phyloP scores from a whole-genome alignment of 2,797 vertebrate species.

The Lerista edwardsae region DNA sequence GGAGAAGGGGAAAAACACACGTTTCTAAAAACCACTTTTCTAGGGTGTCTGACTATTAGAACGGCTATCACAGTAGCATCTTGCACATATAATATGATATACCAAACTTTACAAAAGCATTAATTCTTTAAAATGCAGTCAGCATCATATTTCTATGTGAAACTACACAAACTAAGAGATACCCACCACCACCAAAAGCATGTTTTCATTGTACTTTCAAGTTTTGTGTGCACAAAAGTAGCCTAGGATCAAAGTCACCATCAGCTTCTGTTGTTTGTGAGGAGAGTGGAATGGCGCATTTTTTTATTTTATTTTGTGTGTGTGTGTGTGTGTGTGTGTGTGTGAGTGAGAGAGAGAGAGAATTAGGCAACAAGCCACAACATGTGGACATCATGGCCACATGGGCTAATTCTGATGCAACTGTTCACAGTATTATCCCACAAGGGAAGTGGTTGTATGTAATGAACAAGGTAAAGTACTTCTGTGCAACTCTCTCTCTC shows the following conservation, averaged over 20 bases:
- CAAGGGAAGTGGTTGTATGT: constrained; percentile 34
- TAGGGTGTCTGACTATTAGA: too few relatives aligned
- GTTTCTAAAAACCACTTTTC: too few relatives aligned
- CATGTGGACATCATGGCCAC: neutral
- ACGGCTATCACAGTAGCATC: neutral
- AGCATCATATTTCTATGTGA: neutral
- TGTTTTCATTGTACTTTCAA: neutral
- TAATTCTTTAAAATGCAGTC: neutral
- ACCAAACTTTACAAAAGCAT: neutral
- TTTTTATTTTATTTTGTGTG: too few relatives aligned
- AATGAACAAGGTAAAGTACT: constrained; percentile 4
- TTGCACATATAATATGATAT: neutral
- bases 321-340: too few relatives aligned
- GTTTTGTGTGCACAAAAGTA: neutral
- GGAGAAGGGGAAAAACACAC: too few relatives aligned
- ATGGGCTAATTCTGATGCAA: constrained; percentile 16
- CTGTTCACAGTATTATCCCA: constrained; percentile 14
- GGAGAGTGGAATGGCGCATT: neutral
- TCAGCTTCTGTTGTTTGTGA: neutral
- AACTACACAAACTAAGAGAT: too few relatives aligned
- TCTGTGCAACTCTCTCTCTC: neutral
- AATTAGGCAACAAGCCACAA: neutral
- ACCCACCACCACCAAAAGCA: too few relatives aligned
- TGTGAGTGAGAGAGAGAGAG: neutral
- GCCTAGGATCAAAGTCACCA: neutral